phyloP scores from a whole-genome alignment of 2,888 invertebrate species.

The Prosapia bicincta region DNA sequence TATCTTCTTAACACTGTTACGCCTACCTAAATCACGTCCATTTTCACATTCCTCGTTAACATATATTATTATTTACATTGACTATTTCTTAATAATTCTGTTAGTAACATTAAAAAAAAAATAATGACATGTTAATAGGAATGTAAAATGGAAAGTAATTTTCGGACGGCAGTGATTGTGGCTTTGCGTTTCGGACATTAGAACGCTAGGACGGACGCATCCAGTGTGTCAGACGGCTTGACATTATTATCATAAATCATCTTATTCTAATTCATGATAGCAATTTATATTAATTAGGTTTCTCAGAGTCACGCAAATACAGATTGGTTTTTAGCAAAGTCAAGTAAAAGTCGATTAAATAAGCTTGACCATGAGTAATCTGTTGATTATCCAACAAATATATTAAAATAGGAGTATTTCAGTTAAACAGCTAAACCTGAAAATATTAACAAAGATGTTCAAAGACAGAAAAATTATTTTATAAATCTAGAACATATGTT shows the following conservation, averaged over 20 bases:
- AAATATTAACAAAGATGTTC: no score
- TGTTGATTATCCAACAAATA: no score
- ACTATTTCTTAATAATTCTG: not conserved
- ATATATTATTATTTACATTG: not conserved
- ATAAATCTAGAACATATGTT: no score
- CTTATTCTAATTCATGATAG: not conserved
- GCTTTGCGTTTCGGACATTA: not conserved
- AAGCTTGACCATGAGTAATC: no score
- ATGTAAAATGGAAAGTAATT: not conserved
- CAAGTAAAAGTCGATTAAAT: no score
- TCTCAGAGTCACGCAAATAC: no score
- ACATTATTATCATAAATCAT: not conserved
- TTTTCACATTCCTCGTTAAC: not conserved
- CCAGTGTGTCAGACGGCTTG: not conserved
- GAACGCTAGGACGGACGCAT: not conserved
- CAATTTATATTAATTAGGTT: no score
- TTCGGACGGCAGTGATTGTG: not conserved
- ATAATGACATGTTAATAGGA: not conserved
- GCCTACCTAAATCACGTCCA: not conserved
- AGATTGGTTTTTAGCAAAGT: no score
- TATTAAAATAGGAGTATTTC: no score
- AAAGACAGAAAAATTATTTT: no score
- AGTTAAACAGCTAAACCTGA: no score
- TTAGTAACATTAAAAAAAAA: no score
- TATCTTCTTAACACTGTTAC: not conserved